A percentile compares a stretch with the other conserved stretches of the same genome.
These are phyloP conservation scores for Okamejei kenojei DNA, from an alignment of 2,797 vertebrate genomes.

Conservation along the genomic window DNA sequence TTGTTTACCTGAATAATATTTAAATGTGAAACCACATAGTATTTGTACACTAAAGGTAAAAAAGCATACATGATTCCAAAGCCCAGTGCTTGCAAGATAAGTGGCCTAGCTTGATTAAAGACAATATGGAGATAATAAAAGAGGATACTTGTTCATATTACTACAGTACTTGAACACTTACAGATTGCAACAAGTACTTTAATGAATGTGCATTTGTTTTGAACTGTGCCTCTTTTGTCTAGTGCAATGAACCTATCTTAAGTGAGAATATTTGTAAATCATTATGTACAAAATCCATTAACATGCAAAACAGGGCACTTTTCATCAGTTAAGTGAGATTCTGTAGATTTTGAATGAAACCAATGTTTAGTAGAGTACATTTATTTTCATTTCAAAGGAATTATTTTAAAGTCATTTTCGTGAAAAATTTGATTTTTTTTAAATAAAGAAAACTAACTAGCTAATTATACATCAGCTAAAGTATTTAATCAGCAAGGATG, in stretches of 20 bases:
- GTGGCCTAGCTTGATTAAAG: conserved; percentile 44
- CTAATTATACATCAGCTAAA: conserved; percentile 30
- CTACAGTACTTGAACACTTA: conserved; percentile 59
- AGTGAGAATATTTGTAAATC: conserved; percentile 43
- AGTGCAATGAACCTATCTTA: conserved; percentile 44
- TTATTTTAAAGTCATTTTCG: conserved; percentile 36
- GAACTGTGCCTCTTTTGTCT: conserved; percentile 48
- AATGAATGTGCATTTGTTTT: conserved; percentile 54
- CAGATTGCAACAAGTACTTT: conserved; percentile 52
- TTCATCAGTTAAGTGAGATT: conserved; percentile 38
- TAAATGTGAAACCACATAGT: conserved; percentile 39
- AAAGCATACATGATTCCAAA: conserved; percentile 34
- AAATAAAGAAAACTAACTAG: conserved; percentile 31
- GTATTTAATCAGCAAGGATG: conserved; percentile 3
- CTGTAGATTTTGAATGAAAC: conserved; percentile 37
- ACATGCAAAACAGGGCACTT: conserved; percentile 38
- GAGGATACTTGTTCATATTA: conserved; percentile 51
- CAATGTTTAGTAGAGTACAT: conserved; percentile 38
- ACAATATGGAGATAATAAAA: conserved; percentile 49
- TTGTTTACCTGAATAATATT: conserved; percentile 34
- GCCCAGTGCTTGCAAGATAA: conserved; percentile 31
- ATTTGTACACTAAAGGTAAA: conserved; percentile 34
- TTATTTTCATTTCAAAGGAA: conserved; percentile 38
- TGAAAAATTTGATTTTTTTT: conserved; percentile 36
- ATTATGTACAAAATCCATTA: conserved; percentile 46